Conservation (phyloP, 2,888 invertebrate genomes). For the Sphaerophoria taeniata region DNA sequence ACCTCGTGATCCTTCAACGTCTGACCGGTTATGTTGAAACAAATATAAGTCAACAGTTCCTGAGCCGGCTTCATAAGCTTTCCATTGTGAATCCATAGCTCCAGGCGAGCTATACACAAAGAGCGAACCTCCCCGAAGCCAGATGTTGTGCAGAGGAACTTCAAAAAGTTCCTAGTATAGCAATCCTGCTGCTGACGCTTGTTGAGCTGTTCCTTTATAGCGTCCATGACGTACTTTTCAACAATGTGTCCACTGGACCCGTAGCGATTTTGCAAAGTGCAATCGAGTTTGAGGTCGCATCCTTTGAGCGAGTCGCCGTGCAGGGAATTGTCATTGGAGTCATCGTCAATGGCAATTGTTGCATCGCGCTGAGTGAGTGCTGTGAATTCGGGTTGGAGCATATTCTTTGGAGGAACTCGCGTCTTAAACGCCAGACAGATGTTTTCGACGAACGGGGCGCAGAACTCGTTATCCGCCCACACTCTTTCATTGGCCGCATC, state of each 20-base stretch:
- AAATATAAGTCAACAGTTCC: constrained; percentile 94
- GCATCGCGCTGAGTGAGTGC: constrained; percentile 72
- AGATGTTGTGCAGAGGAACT: constrained; percentile 92
- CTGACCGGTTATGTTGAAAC: constrained; percentile 92
- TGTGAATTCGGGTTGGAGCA: constrained; percentile 75
- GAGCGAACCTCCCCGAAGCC: constrained; percentile 90
- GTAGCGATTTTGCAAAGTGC: constrained; percentile 85
- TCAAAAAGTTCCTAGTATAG: constrained; percentile 94
- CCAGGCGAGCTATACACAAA: constrained; percentile 86
- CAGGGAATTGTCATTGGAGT: constrained; percentile 82
- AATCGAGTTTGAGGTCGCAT: constrained; percentile 82
- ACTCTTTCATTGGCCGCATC: constrained; percentile 96
- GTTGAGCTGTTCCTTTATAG: constrained; percentile 93
- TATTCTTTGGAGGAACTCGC: constrained; percentile 78
- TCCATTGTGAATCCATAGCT: constrained; percentile 97
- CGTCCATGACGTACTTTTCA: constrained; percentile 92
- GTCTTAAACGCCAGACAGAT: constrained; percentile 86
- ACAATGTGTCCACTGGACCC: constrained; percentile 79
- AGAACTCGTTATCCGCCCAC: constrained; percentile 97
- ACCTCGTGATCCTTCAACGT: constrained; percentile 88
- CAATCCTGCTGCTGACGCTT: constrained; percentile 93
- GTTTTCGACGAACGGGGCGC: constrained; percentile 95
- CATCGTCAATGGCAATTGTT: constrained; percentile 83
- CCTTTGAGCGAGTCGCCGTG: constrained; percentile 82
- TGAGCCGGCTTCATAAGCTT: constrained; percentile 96